A percentile compares a stretch with the other conserved stretches of the same genome.
Evolutionary conservation across 1,140 invertebrate genomes (phyloP).

Genomic region (Euschistus heros): DNA sequence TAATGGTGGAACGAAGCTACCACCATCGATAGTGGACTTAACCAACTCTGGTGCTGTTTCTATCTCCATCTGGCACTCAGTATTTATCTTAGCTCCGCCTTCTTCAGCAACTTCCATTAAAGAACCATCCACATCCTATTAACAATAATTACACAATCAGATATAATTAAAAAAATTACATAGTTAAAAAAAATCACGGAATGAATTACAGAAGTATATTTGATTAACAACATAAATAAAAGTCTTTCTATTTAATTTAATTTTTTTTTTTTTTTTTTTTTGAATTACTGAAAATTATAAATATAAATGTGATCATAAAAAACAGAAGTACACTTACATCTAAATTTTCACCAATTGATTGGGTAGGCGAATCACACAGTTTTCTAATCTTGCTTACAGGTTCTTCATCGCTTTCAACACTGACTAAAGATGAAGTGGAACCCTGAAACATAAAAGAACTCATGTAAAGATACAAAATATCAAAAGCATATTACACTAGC

Average conservation of each 20-base stretch:
- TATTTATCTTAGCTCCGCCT: background rate
- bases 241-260: too few species aligned
- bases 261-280: too few species aligned
- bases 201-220: too few species aligned
- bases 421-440: constrained; percentile 15
- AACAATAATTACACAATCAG: background rate
- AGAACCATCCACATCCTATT: constrained; percentile 37
- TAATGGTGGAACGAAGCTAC: background rate
- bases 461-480: too few species aligned
- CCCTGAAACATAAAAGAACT: constrained; percentile 14
- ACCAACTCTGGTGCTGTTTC: constrained; percentile 1
- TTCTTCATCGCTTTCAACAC: constrained; percentile 51
- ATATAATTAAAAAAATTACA: too few species aligned
- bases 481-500: too few species aligned
- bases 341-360: background rate
- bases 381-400: constrained; percentile 55
- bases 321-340: too few species aligned
- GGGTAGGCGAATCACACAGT: constrained; percentile 31
- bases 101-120: constrained; percentile 32
- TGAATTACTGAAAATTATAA: too few species aligned
- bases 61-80: constrained; percentile 25
- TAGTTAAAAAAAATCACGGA: too few species aligned
- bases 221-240: too few species aligned
- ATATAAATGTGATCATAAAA: too few species aligned
- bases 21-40: background rate